Conservation (phyloP, 30 jellyfish, hydroid and myxozoan genomes). For the Pelagia noctiluca region DNA sequence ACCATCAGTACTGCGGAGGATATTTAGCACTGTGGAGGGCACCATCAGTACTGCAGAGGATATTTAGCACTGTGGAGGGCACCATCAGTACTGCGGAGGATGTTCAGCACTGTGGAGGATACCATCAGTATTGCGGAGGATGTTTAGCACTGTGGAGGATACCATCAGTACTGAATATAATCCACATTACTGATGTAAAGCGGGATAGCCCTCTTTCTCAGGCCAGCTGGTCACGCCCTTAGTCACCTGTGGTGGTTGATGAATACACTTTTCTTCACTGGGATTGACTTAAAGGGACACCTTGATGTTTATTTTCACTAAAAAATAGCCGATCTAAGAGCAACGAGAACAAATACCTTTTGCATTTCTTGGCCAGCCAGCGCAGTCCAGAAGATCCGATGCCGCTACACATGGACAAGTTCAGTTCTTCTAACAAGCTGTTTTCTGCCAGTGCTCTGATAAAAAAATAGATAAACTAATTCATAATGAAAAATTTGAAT, state of each 20-base stretch:
- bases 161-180: too few relatives aligned
- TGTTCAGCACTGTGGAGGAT: too few relatives aligned
- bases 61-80: too few relatives aligned
- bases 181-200: too few relatives aligned
- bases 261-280: background rate
- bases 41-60: too few relatives aligned
- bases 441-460: background rate
- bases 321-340: background rate
- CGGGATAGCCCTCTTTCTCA: too few relatives aligned
- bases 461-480: too few relatives aligned
- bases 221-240: background rate
- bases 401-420: background rate
- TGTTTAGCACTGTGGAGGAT: too few relatives aligned
- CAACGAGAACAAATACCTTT: background rate
- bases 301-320: background rate
- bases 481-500: background rate
- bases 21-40: too few relatives aligned
- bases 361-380: background rate
- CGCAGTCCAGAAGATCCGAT: background rate
- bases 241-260: background rate
- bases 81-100: too few relatives aligned
- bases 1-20: too few relatives aligned
- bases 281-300: background rate
- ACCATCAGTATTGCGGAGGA: too few relatives aligned
- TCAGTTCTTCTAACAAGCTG: background rate